Base-by-base conservation (phyloP, 2,888 invertebrate genomes). In the Trissolcus japonicus region DNA sequence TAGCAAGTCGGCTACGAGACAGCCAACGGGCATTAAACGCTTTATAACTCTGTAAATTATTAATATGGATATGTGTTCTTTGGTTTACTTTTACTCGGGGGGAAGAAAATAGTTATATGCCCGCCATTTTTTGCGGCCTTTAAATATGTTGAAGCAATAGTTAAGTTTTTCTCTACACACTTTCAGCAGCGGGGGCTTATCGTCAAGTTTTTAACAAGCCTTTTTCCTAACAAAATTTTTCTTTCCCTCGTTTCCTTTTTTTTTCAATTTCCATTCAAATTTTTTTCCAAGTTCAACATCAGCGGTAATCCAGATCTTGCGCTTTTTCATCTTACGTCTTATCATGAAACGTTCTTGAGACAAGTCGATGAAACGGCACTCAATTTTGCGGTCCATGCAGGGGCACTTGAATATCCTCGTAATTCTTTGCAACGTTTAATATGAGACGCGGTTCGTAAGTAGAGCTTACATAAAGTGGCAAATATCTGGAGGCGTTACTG, bases 401-500 rank as follows among this genome's bases (percentile, higher is more conserved):
- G 54, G 71, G 74, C 60, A 61, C 51, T 54, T 57, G 25, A 63
- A 78, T 77, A 76, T 80, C 78, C 81, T 82, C 86, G 83, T 86
- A 86, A 86, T 84, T 86, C 82, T 82, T 79, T 73, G 81, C 81
- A 81, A 82, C 79, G 82, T 86, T 88, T 88, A 88, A 88, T 88
- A 88, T 84, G 84, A 81, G 82, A 75, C 79, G 77, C 80, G 61
- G 73, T 76, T 82, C 82, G 81, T 80, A 82, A 82, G 82, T 83
- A 79, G 75, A 75, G 82, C 83, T 87, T 87, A 84, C 83, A 85
- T 86, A 87, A 87, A 88, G 87, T 79, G 83, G 85, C 82, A 86
- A 86, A 88, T 88, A 88, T 86, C 86, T 82, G 84, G 81, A 83
- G 83, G 82, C 83, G 83, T 85, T 86, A 88, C 85, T 85, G 81